Evolutionary conservation across 2,888 invertebrate genomes (phyloP).

Genomic region (Timema cristinae): DNA sequence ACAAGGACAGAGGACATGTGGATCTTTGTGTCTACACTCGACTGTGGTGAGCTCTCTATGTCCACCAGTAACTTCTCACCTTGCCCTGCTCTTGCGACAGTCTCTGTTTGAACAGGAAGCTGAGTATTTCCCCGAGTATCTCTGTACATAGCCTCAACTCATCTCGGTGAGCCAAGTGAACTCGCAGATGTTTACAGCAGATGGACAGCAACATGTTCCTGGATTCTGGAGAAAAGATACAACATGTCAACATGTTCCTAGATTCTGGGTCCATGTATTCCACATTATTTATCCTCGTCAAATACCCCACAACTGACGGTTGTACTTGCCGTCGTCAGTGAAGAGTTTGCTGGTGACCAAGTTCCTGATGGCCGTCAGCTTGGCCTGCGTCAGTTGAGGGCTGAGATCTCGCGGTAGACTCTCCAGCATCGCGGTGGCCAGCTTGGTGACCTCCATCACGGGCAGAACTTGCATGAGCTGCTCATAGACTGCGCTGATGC

Average conservation of each 20-base stretch:
- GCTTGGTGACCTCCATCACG: conserved; percentile 70
- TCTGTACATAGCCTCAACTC: conserved; percentile 81
- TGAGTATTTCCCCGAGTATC: conserved; percentile 80
- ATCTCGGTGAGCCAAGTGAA: conserved; percentile 75
- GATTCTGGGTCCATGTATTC: too few relatives aligned
- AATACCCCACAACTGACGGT: background rate
- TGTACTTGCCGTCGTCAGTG: conserved; percentile 59
- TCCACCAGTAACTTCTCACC: conserved; percentile 24
- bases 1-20: conserved; percentile 15
- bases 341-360: conserved; percentile 70
- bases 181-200: conserved; percentile 79
- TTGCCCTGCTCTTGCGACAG: conserved; percentile 43
- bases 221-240: conserved; percentile 59
- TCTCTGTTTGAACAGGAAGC: conserved; percentile 55
- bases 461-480: conserved; percentile 58
- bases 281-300: too few relatives aligned
- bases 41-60: background rate
- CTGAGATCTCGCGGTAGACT: conserved; percentile 65
- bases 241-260: conserved; percentile 24
- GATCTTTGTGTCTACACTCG: background rate
- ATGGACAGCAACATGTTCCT: conserved; percentile 77
- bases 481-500: conserved; percentile 78
- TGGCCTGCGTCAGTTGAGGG: conserved; percentile 69
- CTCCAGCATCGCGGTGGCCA: conserved; percentile 77
- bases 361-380: conserved; percentile 77